These are phyloP conservation scores for Hermetia illucens DNA, from an alignment of 1,140 invertebrate species.

Conservation along the genomic window DNA sequence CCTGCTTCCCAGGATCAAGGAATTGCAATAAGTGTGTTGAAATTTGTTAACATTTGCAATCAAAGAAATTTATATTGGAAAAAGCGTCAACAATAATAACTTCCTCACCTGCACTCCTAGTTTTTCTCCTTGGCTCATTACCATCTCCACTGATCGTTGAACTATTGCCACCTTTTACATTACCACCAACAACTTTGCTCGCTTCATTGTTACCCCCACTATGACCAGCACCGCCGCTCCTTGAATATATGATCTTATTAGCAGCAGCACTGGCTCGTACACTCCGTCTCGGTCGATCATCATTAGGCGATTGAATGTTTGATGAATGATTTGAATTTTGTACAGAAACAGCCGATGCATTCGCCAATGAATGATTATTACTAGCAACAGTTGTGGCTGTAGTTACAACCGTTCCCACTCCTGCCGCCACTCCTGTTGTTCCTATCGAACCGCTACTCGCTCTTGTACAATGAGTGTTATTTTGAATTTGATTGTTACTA, in stretches of 20 bases:
- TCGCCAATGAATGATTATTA: conserved; percentile 19
- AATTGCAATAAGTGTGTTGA: neutral
- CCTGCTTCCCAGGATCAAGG: no score
- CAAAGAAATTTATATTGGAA: neutral
- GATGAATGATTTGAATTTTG: no score
- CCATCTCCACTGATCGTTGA: conserved; percentile 9
- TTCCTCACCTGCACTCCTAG: conserved; percentile 44
- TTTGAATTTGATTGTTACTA: no score
- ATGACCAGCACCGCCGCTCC: conserved; percentile 16
- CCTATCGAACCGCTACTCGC: no score
- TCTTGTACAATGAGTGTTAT: no score
- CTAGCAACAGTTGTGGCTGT: conserved; percentile 8
- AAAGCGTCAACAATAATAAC: conserved; percentile 2
- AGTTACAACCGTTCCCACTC: conserved; percentile 16
- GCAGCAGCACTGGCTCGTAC: conserved; percentile 23
- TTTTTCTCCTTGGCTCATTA: conserved; percentile 37
- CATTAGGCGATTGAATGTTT: no score
- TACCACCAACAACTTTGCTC: no score
- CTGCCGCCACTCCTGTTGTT: conserved; percentile 20
- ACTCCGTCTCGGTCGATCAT: conserved; percentile 20
- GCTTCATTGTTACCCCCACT: conserved; percentile 14
- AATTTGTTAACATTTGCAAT: neutral
- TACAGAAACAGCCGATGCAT: no score
- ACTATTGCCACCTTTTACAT: no score
- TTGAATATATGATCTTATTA: conserved; percentile 25